A percentile compares a stretch with the other conserved stretches of the same genome.
Evolutionary conservation across 2,113 vertebrate genomes (phyloP).

Genomic region (Takifugu bimaculatus): DNA sequence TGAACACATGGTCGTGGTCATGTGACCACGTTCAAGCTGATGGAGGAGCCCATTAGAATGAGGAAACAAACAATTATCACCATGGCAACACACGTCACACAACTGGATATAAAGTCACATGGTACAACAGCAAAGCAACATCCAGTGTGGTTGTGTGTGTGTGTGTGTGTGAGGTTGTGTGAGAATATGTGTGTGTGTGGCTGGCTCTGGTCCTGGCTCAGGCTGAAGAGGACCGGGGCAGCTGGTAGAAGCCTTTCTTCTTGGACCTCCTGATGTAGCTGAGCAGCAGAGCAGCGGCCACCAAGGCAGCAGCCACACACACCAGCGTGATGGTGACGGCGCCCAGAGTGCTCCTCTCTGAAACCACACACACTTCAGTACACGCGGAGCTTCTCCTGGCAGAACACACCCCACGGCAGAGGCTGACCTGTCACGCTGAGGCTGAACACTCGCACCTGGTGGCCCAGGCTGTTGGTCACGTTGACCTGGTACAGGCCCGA

Average conservation of each 20-base stretch:
- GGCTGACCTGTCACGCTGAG: constrained; percentile 68
- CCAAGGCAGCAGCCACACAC: constrained; percentile 24
- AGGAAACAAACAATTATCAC: too few species aligned
- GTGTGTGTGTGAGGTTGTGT: too few species aligned
- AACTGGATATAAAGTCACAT: too few species aligned
- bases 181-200: too few species aligned
- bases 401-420: not conserved
- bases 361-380: not conserved
- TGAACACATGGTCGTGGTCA: too few species aligned
- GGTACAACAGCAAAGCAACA: too few species aligned
- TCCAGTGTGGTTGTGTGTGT: too few species aligned
- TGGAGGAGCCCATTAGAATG: too few species aligned
- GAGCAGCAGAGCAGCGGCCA: constrained; percentile 32
- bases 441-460: constrained; percentile 60
- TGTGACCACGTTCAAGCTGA: too few species aligned
- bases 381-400: constrained; percentile 10
- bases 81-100: too few species aligned
- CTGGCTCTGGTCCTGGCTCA: constrained; percentile 12
- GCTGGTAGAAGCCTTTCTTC: constrained; percentile 69
- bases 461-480: constrained; percentile 70
- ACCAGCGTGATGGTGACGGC: constrained; percentile 30
- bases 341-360: constrained; percentile 1
- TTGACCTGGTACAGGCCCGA: constrained; percentile 74
- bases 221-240: constrained; percentile 45
- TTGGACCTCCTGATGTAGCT: constrained; percentile 59